Evolutionary conservation across 2,888 invertebrate genomes (phyloP), one percentile per base, ranked within the genome.

Genomic region (Dasysyrphus tricinctus): DNA sequence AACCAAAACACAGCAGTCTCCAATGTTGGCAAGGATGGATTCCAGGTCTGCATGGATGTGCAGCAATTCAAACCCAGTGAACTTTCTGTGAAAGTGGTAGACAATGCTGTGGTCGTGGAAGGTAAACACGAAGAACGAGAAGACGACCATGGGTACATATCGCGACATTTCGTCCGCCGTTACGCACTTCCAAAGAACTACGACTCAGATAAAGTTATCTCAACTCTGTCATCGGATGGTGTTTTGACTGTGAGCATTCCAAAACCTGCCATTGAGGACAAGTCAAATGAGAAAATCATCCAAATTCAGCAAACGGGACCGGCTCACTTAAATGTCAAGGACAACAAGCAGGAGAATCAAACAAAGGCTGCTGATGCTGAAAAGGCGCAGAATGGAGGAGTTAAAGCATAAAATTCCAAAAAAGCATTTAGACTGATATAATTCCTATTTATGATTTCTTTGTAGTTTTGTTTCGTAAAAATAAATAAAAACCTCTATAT

Each of bases 41-140:
- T 95, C 85, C 95, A 95, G 90, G 95, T 95, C 14, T 94, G 94
- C 88, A 92, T 96, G 88, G 96, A 97, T 90, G 96, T 97, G 0
- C 94, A 95, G 89, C 95, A 96, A 89, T 96, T 96, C 89, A 93
- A 94, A 14, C 96, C 97, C 0, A 94, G 95, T 19, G 97, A 97
- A 91, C 95, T 97, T 44, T 94, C 94, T 12, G 96, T 97, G 32
- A 97, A 96, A 91, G 96, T 96, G 0, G 94, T 95, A 0, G 96
- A 96, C 8, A 95, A 95, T 88, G 94, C 94, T 76, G 94, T 97
- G 34, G 94, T 95, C 69, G 94, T 96, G 12, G 96, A 97, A 91
- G 97, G 96, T 0, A 96, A 95, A 90, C 97, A 96, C 90, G 96
- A 96, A 89, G 95, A 97, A 88, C 95, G 95, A 88, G 94, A 94